phyloP scores from a whole-genome alignment of 2,888 invertebrate genomes.

The Caenorhabditis afra region DNA sequence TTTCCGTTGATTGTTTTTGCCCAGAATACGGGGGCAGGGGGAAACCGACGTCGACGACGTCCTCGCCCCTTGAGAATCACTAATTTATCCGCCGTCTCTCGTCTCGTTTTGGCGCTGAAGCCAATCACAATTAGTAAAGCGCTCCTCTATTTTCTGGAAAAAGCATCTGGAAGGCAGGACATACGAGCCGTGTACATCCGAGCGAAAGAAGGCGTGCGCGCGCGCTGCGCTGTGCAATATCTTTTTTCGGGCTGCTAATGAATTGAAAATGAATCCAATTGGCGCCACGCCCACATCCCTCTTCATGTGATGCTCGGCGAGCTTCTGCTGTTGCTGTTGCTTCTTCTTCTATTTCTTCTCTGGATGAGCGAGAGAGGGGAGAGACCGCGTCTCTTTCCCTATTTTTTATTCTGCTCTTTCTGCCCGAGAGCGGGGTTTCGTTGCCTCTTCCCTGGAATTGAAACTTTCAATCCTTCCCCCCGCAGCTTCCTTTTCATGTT shows the following conservation, averaged over 20 bases:
- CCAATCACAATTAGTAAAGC: constrained; percentile 44
- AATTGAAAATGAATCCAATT: constrained; percentile 65
- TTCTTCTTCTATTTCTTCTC: neutral
- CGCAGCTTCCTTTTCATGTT: neutral
- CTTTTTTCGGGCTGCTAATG: constrained; percentile 50
- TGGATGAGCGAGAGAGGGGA: too few relatives aligned
- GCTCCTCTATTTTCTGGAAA: constrained; percentile 4
- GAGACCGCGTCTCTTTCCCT: neutral
- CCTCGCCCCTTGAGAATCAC: constrained; percentile 29
- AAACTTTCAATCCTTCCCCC: too few relatives aligned
- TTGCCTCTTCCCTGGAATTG: neutral
- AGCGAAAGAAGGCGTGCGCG: neutral
- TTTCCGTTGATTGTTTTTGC: neutral
- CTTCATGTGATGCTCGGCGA: constrained; percentile 39
- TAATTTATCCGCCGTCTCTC: constrained; percentile 8
- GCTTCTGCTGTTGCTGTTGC: constrained; percentile 9
- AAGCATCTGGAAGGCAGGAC: constrained; percentile 12
- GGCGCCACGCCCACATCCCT: constrained; percentile 53
- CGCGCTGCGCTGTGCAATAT: constrained; percentile 14
- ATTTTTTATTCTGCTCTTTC: constrained; percentile 1
- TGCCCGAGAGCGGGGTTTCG: too few relatives aligned
- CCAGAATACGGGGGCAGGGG: too few relatives aligned
- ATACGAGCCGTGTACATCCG: constrained; percentile 41
- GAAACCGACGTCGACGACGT: neutral
- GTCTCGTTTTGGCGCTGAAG: constrained; percentile 11